Base-by-base conservation (phyloP, 64 coral and sea anemone genomes). In the Stylophora pistillata region DNA sequence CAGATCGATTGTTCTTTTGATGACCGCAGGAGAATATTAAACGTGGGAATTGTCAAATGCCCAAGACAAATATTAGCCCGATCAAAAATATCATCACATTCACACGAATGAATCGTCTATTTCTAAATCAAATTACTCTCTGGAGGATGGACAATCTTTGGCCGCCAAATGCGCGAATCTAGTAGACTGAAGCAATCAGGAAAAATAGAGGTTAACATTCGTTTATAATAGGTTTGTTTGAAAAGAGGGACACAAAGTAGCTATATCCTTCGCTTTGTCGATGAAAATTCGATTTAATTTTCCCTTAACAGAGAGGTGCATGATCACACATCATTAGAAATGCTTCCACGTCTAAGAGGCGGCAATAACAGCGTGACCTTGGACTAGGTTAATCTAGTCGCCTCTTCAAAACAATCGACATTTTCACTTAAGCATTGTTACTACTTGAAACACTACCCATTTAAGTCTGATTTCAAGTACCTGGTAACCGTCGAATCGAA, bases 391-490 rank as follows among this genome's bases (percentile, higher is more conserved):
- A 84, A 84, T 84, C 69, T 69, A 23, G 12, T 64, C 60, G 69
- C 80, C 29, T 32, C 53, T 59, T 84, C 26, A 70, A 23, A n/a
- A 15, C 80, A 84, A 60, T 84, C 62, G n/a, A 68, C 60, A 26
- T 84, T 84, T 84, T 84, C 80, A 84, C 80, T 84, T 84, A 84
- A 14, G 64, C 20, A 21, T 70, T 26, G 12, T 30, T 27, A 68
- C 53, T 34, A 25, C 1, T 69, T 70, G 27, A 84, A 62, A 81
- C 37, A 47, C 37, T 54, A 21, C 13, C 17, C 73, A n/a, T n/a
- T 33, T 76, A 47, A 47, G 37, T 47, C 37, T 47, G 37, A 47
- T 47, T 47, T 47, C 37, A 47, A 47, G 37, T 47, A 7, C 37
- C 37, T 7, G 37, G 37, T 47, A 47, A 47, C 37, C 7, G 37